These are phyloP conservation scores for Saguinus imperator DNA, from an alignment of 2,113 vertebrate genomes.

Conservation along the genomic window DNA sequence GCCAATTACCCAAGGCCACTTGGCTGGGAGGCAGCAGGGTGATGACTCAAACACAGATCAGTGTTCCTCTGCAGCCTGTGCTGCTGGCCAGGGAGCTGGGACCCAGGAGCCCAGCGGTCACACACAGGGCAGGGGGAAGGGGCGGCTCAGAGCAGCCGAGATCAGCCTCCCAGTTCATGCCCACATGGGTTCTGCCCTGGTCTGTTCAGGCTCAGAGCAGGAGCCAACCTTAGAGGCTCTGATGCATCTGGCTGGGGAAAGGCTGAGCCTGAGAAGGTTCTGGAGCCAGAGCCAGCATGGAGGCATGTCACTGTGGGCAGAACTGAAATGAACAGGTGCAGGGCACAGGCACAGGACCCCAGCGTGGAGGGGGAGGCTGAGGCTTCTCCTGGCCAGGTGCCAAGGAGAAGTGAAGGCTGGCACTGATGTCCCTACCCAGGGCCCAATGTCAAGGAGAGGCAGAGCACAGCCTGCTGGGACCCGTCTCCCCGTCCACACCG, in stretches of 20 bases:
- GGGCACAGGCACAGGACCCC: rapidly evolving
- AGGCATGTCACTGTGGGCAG: rapidly evolving
- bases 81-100: too few species aligned
- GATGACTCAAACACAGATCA: background rate
- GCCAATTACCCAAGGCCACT: background rate
- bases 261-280: background rate
- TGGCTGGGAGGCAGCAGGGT: background rate
- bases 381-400: background rate
- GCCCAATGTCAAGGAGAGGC: background rate
- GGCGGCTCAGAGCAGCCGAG: too few species aligned
- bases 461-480: background rate
- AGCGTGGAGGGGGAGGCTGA: background rate
- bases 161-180: too few species aligned
- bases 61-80: rapidly evolving
- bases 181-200: too few species aligned
- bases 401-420: rapidly evolving
- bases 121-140: too few species aligned
- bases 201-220: too few species aligned
- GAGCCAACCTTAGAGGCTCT: background rate
- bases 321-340: background rate
- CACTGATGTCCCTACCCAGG: rapidly evolving
- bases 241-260: background rate
- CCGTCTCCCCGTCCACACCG: rapidly evolving
- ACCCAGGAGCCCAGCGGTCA: background rate
- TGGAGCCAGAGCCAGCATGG: background rate